Base-by-base conservation (phyloP, 1,140 invertebrate genomes). In the Diorhabda sublineata region DNA sequence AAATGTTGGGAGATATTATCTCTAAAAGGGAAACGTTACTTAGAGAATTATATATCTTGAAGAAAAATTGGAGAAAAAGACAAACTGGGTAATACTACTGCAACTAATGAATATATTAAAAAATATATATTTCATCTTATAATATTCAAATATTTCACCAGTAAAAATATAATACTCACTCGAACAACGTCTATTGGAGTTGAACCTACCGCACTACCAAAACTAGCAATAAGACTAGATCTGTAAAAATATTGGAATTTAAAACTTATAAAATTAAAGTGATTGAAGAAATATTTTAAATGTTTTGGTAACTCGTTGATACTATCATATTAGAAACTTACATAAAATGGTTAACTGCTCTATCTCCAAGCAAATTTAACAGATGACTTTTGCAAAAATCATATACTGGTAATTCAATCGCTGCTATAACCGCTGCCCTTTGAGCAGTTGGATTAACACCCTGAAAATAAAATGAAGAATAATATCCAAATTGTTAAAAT, bases 111-210 rank as follows among this genome's bases (percentile, higher is more conserved):
- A 26, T 26, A 26, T 26, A 26, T 1, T 26, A 26, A 26, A 26
- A 26, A 26, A 26, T 26, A 26, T 26, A 26, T 26, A 26, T 26
- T 26, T 26, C 26, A 26, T 1, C 26, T 26, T 26, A 26, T 26
- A 26, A 1, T 26, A 26, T 26, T 26, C 1, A 1, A 26, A 26
- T 26, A 26, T 26, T 26, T 26, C 26, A 2, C 26, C 26, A 26
- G 26, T 0, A 26, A 26, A 26, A 26, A 52, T 4, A 11, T 65
- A 82, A 77, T 71, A 85, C 90, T 88, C 81, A 97, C 95, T 81
- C 96, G 88, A 60, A 98, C 88, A 62, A 98, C 96, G 85, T 98
- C 97, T 71, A 98, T 91, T 62, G 96, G 97, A 42, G 94, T 97
- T 61, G 95, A 97, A 71, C 96, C 92, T 70, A 96, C 85, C 58